Conservation (phyloP, 2,888 invertebrate species). For the Meteorus colon region DNA sequence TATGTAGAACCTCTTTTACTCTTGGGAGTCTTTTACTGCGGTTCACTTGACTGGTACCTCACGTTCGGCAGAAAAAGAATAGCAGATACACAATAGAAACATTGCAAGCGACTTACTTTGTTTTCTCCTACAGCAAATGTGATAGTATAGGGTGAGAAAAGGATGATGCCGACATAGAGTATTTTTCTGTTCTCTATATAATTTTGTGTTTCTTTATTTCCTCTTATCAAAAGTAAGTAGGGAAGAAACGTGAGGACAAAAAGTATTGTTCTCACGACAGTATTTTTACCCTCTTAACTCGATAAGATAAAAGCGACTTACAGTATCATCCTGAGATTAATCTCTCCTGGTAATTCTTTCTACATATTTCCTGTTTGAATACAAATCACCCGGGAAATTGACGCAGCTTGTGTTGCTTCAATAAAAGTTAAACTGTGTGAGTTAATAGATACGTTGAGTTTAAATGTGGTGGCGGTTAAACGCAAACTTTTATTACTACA, state of each 20-base stretch:
- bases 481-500: conserved; percentile 1
- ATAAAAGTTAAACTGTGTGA: not conserved
- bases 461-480: not conserved
- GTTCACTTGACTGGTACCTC: not conserved
- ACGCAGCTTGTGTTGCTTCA: not conserved
- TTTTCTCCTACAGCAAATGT: not conserved
- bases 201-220: not conserved
- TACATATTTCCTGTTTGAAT: not conserved
- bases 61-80: not conserved
- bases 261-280: conserved; percentile 7
- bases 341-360: not conserved
- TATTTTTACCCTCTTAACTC: not conserved
- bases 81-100: not conserved
- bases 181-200: not conserved
- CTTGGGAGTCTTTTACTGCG: not conserved
- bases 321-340: conserved; percentile 8
- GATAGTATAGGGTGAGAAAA: not conserved
- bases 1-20: not conserved
- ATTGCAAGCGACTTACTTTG: not conserved
- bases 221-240: not conserved
- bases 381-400: not conserved
- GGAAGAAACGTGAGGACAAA: not conserved
- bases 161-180: no score
- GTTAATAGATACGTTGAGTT: not conserved
- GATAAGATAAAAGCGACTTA: no score